phyloP scores from a whole-genome alignment of 2,888 invertebrate genomes.

The Bimastos eiseni region DNA sequence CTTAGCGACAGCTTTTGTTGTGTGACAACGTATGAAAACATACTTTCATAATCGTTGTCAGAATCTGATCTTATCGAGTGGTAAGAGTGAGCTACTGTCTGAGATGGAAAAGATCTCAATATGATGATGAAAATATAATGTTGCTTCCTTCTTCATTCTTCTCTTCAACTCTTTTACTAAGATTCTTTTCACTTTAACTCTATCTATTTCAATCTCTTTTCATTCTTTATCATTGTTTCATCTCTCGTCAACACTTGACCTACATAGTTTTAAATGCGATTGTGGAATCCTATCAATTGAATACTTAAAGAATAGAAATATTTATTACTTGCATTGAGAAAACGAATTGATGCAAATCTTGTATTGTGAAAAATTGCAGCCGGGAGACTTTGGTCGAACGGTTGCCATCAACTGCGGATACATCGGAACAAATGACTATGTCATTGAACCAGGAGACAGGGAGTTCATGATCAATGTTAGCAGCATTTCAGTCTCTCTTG shows the following conservation, averaged over 20 bases:
- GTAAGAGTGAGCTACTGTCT: no score
- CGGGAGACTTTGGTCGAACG: constrained; percentile 52
- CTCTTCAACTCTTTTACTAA: no score
- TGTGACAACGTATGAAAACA: not conserved
- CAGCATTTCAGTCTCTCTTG: no score
- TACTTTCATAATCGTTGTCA: not conserved
- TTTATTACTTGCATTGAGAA: no score
- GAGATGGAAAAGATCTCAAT: no score
- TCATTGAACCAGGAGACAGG: constrained; percentile 53
- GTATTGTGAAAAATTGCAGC: constrained; percentile 16
- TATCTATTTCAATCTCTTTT: not conserved
- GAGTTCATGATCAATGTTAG: constrained; percentile 55
- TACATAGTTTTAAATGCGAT: no score
- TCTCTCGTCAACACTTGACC: no score
- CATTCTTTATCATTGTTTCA: not conserved
- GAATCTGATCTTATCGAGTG: not conserved
- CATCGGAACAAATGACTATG: constrained; percentile 58
- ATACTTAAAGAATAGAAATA: no score
- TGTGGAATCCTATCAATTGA: no score
- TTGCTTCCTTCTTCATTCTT: no score
- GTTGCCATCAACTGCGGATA: constrained; percentile 61
- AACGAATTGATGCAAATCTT: no score
- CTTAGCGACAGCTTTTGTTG: not conserved
- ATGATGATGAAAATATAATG: no score
- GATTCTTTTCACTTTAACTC: not conserved